Conservation (phyloP, 2,888 invertebrate species). For the Dascillus cervinus region DNA sequence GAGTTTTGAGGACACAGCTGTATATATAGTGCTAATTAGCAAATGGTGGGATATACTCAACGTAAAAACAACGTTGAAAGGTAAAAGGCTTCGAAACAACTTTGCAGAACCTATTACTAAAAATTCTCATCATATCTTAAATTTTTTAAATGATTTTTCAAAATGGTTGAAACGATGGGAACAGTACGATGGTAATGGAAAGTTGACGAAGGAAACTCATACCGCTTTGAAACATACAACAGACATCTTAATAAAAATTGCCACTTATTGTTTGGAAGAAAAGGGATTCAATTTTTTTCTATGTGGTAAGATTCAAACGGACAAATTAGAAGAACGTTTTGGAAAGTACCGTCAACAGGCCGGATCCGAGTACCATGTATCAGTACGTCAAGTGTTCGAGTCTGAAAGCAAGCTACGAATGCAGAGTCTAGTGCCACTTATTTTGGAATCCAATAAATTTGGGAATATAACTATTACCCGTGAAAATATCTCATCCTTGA, state of each 20-base stretch:
- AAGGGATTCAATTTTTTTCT: too few species aligned
- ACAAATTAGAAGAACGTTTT: too few species aligned
- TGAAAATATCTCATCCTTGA: too few species aligned
- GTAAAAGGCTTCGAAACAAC: conserved; percentile 1
- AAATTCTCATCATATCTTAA: conserved; percentile 1
- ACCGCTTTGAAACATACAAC: conserved; percentile 1
- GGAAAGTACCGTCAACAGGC: conserved; percentile 3
- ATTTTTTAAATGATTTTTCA: conserved; percentile 2
- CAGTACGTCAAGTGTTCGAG: conserved; percentile 1
- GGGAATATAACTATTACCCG: too few species aligned
- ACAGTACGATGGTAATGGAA: neutral
- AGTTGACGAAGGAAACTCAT: conserved; percentile 4
- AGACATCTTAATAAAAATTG: conserved; percentile 2
- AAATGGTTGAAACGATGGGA: conserved; percentile 2
- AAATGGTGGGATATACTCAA: conserved; percentile 7
- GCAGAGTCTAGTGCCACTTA: conserved; percentile 1
- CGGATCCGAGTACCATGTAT: conserved; percentile 1
- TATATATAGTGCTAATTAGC: conserved; percentile 1
- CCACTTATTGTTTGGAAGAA: too few species aligned
- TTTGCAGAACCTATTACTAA: conserved; percentile 4
- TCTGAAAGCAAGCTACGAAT: conserved; percentile 1
- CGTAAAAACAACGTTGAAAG: conserved; percentile 5
- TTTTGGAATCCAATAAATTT: conserved; percentile 2
- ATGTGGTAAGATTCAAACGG: too few species aligned
- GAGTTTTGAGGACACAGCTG: conserved; percentile 1